Evolutionary conservation across 2,888 invertebrate species (phyloP), one percentile per base, ranked within the genome.

Genomic region (Melanophora roralis): DNA sequence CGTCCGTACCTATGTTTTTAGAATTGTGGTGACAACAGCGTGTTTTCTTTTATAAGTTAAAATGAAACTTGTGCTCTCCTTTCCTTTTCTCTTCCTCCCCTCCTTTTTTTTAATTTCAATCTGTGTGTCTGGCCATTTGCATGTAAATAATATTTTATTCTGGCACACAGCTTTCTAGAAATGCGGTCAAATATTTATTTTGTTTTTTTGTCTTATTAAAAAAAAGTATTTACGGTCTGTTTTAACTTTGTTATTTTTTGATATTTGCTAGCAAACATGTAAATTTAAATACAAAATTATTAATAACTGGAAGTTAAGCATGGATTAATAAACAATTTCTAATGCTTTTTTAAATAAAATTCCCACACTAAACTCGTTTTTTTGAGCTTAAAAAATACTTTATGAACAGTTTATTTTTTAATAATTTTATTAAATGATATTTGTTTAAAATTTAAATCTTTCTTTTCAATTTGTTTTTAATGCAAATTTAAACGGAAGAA

Each of bases 151-250:
- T 27, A 27, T 27, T n/a, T 49, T n/a, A 64, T 72, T 75, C 72
- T 76, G 71, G 60, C 67, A 55, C 67, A 55, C 67, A 67, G 51
- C 76, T 76, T 80, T 76, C 67, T 57, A 73, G 49, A 81, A 82
- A 80, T 80, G 81, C 77, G 78, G 78, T 78, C 81, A 82, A 75
- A 60, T 75, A 80, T 72, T 76, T 55, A n/a, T n/a, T 43, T 55
- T 14, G 53, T 16, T 38, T 27, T 27, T 27, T 59, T 11, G 34
- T 38, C 43, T 34, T 27, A 62, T 36, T 34, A 57, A 40, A 12
- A 55, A 51, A 53, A 69, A 55, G 36, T 57, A n/a, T n/a, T n/a
- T n/a, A 23, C n/a, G 49, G 16, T 16, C 38, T 16, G 11, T n/a
- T 23, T 11, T 45, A 55, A 27, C 51, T 60, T 14, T 45, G 4